Evolutionary conservation across 1,140 invertebrate species (phyloP).

Genomic region (Cydia fagiglandana): DNA sequence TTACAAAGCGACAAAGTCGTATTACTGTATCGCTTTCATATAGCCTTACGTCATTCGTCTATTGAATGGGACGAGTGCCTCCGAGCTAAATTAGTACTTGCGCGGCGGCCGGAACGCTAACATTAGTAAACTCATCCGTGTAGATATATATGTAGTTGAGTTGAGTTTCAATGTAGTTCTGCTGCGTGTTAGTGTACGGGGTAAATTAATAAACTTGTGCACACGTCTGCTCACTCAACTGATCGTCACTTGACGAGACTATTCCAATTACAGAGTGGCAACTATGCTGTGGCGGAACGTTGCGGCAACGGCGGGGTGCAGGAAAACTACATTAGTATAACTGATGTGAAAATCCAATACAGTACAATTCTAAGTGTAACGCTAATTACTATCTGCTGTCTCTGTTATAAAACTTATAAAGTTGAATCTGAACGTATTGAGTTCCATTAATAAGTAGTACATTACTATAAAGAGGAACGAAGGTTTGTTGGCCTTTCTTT

Average conservation of each 20-base stretch:
- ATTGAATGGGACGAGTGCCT: not conserved
- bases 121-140: slow-evolving; percentile 19
- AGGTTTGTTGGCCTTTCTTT: too few species aligned
- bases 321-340: slow-evolving; percentile 13
- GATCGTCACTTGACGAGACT: slow-evolving; percentile 31
- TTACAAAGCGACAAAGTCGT: not conserved
- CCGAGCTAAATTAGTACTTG: slow-evolving; percentile 24
- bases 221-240: slow-evolving; percentile 27
- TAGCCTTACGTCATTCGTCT: not conserved
- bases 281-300: slow-evolving; percentile 12
- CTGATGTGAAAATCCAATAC: not conserved
- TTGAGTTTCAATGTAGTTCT: slow-evolving; percentile 25
- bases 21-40: not conserved
- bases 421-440: not conserved
- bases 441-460: not conserved
- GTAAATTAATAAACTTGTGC: slow-evolving; percentile 29
- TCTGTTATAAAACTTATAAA: not conserved
- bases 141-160: slow-evolving; percentile 20
- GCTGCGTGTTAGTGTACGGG: slow-evolving; percentile 20
- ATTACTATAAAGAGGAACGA: too few species aligned
- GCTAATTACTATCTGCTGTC: slow-evolving; percentile 1
- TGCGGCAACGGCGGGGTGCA: slow-evolving; percentile 9
- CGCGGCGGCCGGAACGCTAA: slow-evolving; percentile 7
- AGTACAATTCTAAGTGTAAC: not conserved
- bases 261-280: slow-evolving; percentile 31